These are phyloP conservation scores for Calyptomena viridis DNA, from an alignment of 2,113 vertebrate genomes.

Conservation along the genomic window DNA sequence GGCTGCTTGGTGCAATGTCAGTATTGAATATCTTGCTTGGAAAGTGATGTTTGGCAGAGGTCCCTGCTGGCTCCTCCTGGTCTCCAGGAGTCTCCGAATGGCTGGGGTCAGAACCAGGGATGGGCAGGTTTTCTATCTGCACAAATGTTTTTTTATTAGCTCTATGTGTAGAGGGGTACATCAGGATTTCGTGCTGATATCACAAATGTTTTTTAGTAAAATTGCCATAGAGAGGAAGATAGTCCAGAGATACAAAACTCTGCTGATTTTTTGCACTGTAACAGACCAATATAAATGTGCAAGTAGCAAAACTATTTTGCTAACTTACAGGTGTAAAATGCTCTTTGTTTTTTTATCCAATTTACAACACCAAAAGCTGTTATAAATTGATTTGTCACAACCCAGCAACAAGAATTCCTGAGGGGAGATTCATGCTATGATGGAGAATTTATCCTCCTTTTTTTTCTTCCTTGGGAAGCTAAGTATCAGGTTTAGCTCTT, in stretches of 20 bases:
- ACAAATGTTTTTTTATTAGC: neutral
- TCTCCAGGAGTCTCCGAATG: rapidly evolving
- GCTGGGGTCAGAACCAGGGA: neutral
- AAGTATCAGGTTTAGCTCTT: neutral
- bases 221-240: neutral
- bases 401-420: neutral
- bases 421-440: neutral
- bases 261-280: rapidly evolving
- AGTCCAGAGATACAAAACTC: neutral
- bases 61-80: neutral
- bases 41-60: neutral
- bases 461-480: neutral
- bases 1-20: neutral
- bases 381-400: neutral
- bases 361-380: neutral
- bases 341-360: neutral
- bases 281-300: neutral
- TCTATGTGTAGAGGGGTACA: neutral
- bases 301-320: neutral
- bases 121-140: neutral
- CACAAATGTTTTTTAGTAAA: neutral
- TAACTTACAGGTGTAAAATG: neutral
- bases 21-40: neutral
- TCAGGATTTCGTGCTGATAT: neutral
- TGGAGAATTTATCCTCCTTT: neutral